Evolutionary conservation across 2,113 vertebrate species (phyloP), one percentile per base, ranked within the genome.

Genomic region (Ciconia stormi): DNA sequence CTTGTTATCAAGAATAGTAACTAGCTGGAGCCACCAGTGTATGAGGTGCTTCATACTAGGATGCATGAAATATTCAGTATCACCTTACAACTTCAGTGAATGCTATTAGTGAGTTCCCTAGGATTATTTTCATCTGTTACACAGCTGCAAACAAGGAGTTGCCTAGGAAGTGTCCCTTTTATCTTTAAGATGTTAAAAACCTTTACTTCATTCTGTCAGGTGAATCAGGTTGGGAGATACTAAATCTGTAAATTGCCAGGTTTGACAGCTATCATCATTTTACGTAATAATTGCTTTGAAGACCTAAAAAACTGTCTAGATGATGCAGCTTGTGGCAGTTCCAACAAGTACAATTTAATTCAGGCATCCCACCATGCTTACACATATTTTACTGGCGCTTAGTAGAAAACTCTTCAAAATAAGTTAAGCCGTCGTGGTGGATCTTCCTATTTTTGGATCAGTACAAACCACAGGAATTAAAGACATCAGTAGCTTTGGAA

Each of bases 161-260:
- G 67, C 53, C 80, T 44, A 30, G n/a, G 32, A 87, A 74, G 22
- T 27, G 36, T 70, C n/a, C 21, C 74, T 93, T 93, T 90, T 59
- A 46, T 91, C 90, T 93, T 74, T 42, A 59, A 88, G 66, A 67
- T 96, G 52, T 87, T 79, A 82, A 87, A 90, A 90, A 90, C 73
- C 32, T 42, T 89, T 16, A 7, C 30, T 80, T 87, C 62, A 46
- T 62, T 71, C 29, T 79, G 65, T 82, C 94, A 92, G 52, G 23
- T 93, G 73, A 79, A 63, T 66, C 0, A 3, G 38, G 16, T 44
- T 67, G 63, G 70, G 52, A 85, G 73, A 76, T 62, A 82, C 9
- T 93, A 53, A 58, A 61, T 47, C 49, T 73, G 32, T 74, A 26
- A 87, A 85, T 67, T 91, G 26, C 61, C 47, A 59, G 16, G 16